These are phyloP conservation scores for Apostichopus californicus DNA, from an alignment of 35 echinoderm and acorn worm species.

Conservation along the genomic window DNA sequence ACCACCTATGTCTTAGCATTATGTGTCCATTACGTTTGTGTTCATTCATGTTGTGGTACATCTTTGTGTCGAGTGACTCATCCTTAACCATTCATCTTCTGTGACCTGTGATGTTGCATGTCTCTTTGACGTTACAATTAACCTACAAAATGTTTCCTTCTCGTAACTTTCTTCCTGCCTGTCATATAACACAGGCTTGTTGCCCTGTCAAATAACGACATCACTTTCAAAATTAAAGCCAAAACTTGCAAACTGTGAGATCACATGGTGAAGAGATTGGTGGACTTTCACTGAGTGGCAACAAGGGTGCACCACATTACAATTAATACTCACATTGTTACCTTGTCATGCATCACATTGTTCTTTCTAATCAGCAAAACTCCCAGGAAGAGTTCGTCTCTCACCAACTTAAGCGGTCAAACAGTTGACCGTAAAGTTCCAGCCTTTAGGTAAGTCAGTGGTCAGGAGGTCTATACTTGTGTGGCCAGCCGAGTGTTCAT, in stretches of 20 bases:
- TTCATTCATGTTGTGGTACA: neutral
- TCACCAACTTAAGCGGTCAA: slow-evolving; percentile 43
- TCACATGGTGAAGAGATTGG: neutral
- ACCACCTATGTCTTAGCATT: neutral
- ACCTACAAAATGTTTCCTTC: neutral
- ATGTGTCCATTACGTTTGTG: neutral
- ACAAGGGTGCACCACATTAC: neutral
- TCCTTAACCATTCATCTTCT: neutral
- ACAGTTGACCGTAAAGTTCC: slow-evolving; percentile 24
- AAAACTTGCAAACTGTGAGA: too few relatives aligned
- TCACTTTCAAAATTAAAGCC: too few relatives aligned
- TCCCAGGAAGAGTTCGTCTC: slow-evolving; percentile 31
- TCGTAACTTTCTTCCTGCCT: too few relatives aligned
- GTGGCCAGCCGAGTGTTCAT: too few relatives aligned
- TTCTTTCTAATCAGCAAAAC: slow-evolving; percentile 47
- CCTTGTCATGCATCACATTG: slow-evolving; percentile 43
- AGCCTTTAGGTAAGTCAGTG: slow-evolving; percentile 16
- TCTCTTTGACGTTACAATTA: neutral
- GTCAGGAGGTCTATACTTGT: neutral
- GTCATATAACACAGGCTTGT: too few relatives aligned
- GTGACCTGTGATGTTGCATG: neutral
- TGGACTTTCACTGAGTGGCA: neutral
- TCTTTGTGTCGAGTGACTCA: neutral
- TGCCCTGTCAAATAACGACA: too few relatives aligned
- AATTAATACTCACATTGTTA: slow-evolving; percentile 32